phyloP scores from a whole-genome alignment of 2,113 vertebrate genomes.

The Clinocottus analis region DNA sequence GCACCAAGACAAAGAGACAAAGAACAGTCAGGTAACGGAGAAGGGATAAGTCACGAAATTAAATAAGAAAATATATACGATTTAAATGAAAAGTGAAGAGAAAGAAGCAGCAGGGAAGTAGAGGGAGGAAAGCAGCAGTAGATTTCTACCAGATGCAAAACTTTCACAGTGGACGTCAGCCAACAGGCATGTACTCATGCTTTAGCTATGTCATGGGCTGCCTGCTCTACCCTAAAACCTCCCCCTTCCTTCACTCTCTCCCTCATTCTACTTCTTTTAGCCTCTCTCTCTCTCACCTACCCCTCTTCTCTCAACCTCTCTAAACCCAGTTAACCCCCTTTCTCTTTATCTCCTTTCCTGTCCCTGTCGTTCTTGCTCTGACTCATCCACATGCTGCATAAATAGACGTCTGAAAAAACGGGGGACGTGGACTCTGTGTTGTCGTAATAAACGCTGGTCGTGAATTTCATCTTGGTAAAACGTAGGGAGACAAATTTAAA shows the following conservation, averaged over 20 bases:
- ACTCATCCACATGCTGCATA: conserved; percentile 21
- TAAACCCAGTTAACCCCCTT: neutral
- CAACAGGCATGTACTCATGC: conserved; percentile 85
- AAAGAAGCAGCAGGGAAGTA: conserved; percentile 8
- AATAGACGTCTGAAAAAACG: conserved; percentile 31
- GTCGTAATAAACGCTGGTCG: conserved; percentile 32
- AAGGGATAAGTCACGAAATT: neutral
- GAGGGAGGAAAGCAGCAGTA: conserved; percentile 47
- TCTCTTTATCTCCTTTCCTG: neutral
- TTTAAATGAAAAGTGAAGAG: conserved; percentile 4
- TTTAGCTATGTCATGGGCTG: conserved; percentile 82
- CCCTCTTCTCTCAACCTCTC: conserved; percentile 6
- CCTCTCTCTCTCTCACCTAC: conserved; percentile 31
- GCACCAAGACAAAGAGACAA: neutral
- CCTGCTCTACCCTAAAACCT: conserved; percentile 57
- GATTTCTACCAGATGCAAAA: conserved; percentile 83
- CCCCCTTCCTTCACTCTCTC: conserved; percentile 39
- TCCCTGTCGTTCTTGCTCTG: neutral
- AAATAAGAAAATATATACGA: neutral
- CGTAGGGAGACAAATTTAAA: conserved; percentile 15
- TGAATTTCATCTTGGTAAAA: conserved; percentile 10
- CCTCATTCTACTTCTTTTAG: conserved; percentile 28
- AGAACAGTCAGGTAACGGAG: neutral
- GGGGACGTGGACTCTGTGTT: neutral
- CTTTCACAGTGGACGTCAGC: conserved; percentile 76